These are phyloP conservation scores for Scomber japonicus DNA, from an alignment of 2,113 vertebrate genomes.

Conservation along the genomic window DNA sequence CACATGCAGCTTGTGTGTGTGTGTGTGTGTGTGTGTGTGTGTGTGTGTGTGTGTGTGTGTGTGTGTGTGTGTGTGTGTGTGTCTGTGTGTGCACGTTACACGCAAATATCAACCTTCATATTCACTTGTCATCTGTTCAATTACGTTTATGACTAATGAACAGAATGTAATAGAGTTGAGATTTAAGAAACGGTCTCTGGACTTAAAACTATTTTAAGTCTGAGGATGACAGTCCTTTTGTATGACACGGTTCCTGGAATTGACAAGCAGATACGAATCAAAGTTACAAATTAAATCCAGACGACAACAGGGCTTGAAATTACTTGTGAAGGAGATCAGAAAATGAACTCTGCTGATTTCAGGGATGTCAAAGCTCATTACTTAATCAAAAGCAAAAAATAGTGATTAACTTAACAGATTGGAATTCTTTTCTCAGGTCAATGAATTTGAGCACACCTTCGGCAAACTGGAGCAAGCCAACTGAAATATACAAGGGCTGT, in stretches of 20 bases:
- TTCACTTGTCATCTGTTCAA: constrained; percentile 41
- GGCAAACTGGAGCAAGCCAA: constrained; percentile 18
- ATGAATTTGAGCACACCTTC: constrained; percentile 35
- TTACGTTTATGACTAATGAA: constrained; percentile 51
- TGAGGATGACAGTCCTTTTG: background rate
- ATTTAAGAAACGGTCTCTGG: constrained; percentile 5
- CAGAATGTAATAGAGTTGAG: background rate
- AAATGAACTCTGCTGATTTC: constrained; percentile 20
- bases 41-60: too few relatives aligned
- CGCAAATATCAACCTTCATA: constrained; percentile 35
- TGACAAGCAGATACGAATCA: constrained; percentile 30
- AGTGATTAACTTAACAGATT: constrained; percentile 66
- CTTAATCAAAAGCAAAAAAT: constrained; percentile 50
- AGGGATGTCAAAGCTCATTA: constrained; percentile 42
- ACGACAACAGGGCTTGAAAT: constrained; percentile 33
- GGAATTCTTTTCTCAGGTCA: constrained; percentile 28
- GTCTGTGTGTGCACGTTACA: background rate
- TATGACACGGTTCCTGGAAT: background rate
- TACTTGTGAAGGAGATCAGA: constrained; percentile 22
- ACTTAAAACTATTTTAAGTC: constrained; percentile 27
- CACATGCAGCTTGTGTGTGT: constrained; percentile 10
- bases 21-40: background rate
- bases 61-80: background rate
- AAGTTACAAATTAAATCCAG: constrained; percentile 40
- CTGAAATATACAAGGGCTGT: constrained; percentile 25